Percentiles rank a stretch among this genome's conserved stretches.
Conservation (phyloP, 2,113 vertebrate species). For the Acinonyx jubatus region DNA sequence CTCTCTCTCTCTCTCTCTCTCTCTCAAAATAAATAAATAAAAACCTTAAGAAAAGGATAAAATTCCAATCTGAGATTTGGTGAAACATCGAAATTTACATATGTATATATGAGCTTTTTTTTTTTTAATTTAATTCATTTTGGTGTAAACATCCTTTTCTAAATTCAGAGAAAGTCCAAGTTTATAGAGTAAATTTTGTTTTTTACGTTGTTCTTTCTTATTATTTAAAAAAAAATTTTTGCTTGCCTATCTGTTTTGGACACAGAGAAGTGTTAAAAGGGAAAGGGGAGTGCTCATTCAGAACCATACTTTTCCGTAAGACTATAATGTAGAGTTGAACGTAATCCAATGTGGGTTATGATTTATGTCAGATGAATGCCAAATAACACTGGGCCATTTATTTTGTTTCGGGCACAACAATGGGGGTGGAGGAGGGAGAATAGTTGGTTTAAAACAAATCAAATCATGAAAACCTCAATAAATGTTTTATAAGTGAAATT, state of each 20-base stretch:
- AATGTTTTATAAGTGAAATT: constrained; percentile 73
- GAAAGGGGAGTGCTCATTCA: neutral
- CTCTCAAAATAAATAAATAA: no score
- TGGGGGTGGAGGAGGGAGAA: constrained; percentile 34
- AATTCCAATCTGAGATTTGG: neutral
- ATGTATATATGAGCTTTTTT: neutral
- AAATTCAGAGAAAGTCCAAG: constrained; percentile 19
- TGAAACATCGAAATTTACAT: constrained; percentile 39
- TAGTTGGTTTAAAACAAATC: constrained; percentile 73
- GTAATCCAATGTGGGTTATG: constrained; percentile 51
- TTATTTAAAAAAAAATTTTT: neutral
- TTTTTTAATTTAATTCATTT: neutral
- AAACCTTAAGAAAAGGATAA: neutral
- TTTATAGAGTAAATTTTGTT: neutral
- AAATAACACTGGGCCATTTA: constrained; percentile 67
- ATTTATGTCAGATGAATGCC: constrained; percentile 68
- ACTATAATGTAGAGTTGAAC: constrained; percentile 25
- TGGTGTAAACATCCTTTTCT: constrained; percentile 13
- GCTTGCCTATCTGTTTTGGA: neutral
- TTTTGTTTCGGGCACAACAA: constrained; percentile 63
- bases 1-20: no score
- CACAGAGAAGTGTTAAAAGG: neutral
- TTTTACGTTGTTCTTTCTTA: neutral
- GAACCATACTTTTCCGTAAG: neutral
- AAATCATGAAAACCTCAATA: constrained; percentile 71